These are phyloP conservation scores for Nematostella vectensis DNA, from an alignment of 92 coral and sea anemone genomes.

Conservation along the genomic window DNA sequence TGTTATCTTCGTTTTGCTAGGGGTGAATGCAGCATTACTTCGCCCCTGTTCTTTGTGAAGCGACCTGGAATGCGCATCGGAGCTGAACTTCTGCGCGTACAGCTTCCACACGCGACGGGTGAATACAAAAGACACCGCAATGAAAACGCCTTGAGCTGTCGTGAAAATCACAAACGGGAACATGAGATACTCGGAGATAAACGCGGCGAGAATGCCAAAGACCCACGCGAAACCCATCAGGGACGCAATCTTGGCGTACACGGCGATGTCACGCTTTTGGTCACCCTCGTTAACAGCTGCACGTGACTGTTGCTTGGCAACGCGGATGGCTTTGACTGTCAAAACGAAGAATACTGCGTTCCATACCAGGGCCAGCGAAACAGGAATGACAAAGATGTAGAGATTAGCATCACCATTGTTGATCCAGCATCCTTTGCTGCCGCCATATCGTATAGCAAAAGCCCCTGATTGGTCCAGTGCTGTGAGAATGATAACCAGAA, in stretches of 20 bases:
- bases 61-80: too few species aligned
- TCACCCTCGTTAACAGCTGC: conserved; percentile 9
- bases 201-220: conserved; percentile 28
- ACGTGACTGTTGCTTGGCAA: conserved; percentile 14
- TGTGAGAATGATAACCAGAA: conserved; percentile 38
- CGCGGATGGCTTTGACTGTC: conserved; percentile 28
- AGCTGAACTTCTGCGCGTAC: conserved; percentile 10
- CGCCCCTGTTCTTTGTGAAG: too few species aligned
- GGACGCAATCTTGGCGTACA: conserved; percentile 44
- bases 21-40: too few species aligned
- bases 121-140: conserved; percentile 37
- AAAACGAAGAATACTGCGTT: conserved; percentile 43
- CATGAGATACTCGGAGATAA: conserved; percentile 18
- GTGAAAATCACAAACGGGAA: conserved; percentile 33
- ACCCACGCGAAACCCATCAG: conserved; percentile 70
- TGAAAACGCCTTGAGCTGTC: conserved; percentile 29
- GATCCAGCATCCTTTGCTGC: conserved; percentile 48
- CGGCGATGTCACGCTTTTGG: conserved; percentile 7
- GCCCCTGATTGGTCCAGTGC: conserved; percentile 43
- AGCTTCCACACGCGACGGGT: conserved; percentile 18
- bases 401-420: conserved; percentile 27
- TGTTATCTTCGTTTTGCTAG: too few species aligned
- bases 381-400: conserved; percentile 32
- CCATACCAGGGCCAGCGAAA: conserved; percentile 23
- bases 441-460: conserved; percentile 43